Base-by-base conservation (phyloP, 2,113 vertebrate species). In the Silurus meridionalis region DNA sequence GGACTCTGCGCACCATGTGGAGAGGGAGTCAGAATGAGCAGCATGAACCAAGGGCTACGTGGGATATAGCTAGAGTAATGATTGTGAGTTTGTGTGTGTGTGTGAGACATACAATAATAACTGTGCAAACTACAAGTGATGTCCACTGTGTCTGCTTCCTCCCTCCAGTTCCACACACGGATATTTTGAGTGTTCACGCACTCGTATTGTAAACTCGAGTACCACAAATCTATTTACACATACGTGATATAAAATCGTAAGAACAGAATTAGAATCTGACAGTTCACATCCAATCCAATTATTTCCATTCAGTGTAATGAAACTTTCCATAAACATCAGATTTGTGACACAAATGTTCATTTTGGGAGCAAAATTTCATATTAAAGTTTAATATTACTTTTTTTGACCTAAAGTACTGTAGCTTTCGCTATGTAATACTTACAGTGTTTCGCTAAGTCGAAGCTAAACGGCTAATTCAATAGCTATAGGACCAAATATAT, bases 11-110 rank as follows among this genome's bases (percentile, higher is more conserved):
- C 60, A 7, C 58, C 57, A 78, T 84, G 88, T 86, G 61, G 64
- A 80, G 88, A 66, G 77, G 74, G 85, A 81, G 82, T 80, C 66
- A 67, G 77, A 80, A 58, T 67, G 81, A 88, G 75, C 5, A 75
- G 77, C 53, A 87, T 64, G 82, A 91, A 89, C 61, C 67, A 28
- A 75, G 79, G 78, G 77, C 61, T 82, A 69, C 46, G 25, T 78
- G 57, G 61, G 78, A 88, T 77, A 58, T 55, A 57, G 72, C 37
- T 58, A 86, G 61, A 63, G 86, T 69, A 83, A 89, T 87, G 63
- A 25, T 71, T 60, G 79, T 23, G 50, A n/a, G 61, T 85, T 60
- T 84, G 60, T 60, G 67, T 60, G 66, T 67, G 72, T 11, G 64
- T 50, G 77, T 58, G 64, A 52, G 71, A 48, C 48, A 28, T 69